Conservation (phyloP, 1,140 invertebrate species). For the Drosophila triauraria region DNA sequence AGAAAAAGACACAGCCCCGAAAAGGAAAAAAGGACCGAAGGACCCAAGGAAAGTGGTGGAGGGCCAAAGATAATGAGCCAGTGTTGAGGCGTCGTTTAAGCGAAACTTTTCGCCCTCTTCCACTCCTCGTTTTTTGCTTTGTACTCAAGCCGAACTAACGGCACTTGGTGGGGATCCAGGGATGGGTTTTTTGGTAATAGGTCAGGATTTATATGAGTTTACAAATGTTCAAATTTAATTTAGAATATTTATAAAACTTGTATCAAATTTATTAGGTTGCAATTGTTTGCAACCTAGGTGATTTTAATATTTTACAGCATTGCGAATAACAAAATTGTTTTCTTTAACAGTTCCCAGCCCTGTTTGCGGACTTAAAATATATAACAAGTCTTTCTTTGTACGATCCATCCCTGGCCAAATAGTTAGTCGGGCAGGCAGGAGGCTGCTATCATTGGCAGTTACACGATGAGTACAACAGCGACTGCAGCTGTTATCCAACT, state of each 20-base stretch:
- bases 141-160: slow-evolving; percentile 46
- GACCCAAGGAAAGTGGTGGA: slow-evolving; percentile 20
- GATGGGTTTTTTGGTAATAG: background rate
- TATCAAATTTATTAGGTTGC: no score
- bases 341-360: no score
- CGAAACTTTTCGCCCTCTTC: slow-evolving; percentile 56
- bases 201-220: no score
- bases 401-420: slow-evolving; percentile 48
- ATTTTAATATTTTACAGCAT: no score
- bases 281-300: no score
- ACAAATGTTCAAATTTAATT: no score
- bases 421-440: slow-evolving; percentile 58
- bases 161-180: slow-evolving; percentile 16
- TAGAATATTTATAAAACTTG: no score
- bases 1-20: slow-evolving; percentile 60
- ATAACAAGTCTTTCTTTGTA: background rate
- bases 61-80: slow-evolving; percentile 74
- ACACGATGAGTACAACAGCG: slow-evolving; percentile 45
- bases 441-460: slow-evolving; percentile 74
- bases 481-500: slow-evolving; percentile 66
- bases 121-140: slow-evolving; percentile 4
- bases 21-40: slow-evolving; percentile 15
- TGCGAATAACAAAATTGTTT: no score
- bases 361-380: no score
- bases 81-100: slow-evolving; percentile 65